Percentiles rank a stretch among this genome's conserved stretches.
phyloP scores from a whole-genome alignment of 2,113 vertebrate genomes.

The Astur gentilis region DNA sequence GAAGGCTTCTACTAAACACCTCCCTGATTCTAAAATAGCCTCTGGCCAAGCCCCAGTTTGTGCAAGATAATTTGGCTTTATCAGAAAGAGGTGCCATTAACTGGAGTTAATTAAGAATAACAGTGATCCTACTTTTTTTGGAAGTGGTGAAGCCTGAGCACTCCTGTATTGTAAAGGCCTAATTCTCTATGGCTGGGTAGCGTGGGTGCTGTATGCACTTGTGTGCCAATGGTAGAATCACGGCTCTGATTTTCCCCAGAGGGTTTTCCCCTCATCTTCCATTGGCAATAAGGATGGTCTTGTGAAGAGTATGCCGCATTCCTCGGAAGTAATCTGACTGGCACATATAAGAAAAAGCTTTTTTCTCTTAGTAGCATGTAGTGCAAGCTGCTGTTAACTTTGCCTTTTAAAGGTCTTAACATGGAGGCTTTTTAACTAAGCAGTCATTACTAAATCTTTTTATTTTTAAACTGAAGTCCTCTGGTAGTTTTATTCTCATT shows the following conservation, averaged over 20 bases:
- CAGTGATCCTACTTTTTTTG: neutral
- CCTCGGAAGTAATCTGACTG: neutral
- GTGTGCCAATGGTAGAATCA: neutral
- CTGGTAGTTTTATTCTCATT: neutral
- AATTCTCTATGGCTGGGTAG: neutral
- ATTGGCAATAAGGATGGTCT: neutral
- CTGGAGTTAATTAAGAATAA: neutral
- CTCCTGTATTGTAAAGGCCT: neutral
- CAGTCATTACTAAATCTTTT: neutral
- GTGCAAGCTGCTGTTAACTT: neutral
- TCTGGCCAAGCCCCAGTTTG: neutral
- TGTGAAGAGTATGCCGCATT: neutral
- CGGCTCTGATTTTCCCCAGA: neutral
- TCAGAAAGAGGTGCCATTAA: neutral
- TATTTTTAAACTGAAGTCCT: neutral
- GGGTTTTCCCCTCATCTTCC: neutral
- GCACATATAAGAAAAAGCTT: neutral
- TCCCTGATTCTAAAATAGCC: neutral
- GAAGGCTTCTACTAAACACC: neutral
- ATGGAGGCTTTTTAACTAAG: neutral
- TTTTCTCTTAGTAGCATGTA: neutral
- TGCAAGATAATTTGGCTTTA: neutral
- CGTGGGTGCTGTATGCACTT: accelerated
- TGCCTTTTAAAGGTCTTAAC: neutral
- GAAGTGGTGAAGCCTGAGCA: neutral